phyloP scores from a whole-genome alignment of 92 coral and sea anemone genomes.

The Chrysogorgia sp. region DNA sequence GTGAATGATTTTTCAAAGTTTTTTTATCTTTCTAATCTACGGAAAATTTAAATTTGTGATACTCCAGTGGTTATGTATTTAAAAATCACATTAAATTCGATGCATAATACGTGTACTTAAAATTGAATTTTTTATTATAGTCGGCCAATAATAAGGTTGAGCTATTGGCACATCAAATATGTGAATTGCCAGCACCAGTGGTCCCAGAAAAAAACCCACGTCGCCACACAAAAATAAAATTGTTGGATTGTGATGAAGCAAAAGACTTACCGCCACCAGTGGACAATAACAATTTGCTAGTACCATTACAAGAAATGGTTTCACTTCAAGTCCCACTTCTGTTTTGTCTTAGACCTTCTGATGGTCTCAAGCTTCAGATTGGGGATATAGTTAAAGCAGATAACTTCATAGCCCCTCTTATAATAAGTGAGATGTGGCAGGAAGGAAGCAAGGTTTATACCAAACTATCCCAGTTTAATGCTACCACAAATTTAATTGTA shows the following conservation, averaged over 20 bases:
- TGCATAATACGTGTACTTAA: no score
- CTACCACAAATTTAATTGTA: constrained; percentile 1
- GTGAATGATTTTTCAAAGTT: no score
- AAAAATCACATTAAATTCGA: no score
- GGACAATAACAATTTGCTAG: neutral
- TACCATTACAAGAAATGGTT: neutral
- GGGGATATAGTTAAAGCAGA: constrained; percentile 29
- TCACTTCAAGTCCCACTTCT: constrained; percentile 8
- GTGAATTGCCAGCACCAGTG: no score
- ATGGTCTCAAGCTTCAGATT: constrained; percentile 34
- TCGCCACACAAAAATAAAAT: neutral
- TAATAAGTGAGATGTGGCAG: constrained; percentile 33
- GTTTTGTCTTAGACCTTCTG: constrained; percentile 24
- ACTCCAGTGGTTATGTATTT: no score
- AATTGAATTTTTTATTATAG: no score
- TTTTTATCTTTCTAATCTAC: no score
- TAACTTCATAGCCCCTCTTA: constrained; percentile 28
- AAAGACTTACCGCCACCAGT: neutral
- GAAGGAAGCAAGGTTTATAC: constrained; percentile 25
- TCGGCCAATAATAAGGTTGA: no score
- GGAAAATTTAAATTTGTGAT: no score
- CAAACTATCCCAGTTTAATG: constrained; percentile 23
- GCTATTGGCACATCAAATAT: no score
- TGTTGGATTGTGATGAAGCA: neutral
- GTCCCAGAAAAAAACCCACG: no score